Conservation (phyloP, 2,113 vertebrate species). For the Marmota flaviventris region DNA sequence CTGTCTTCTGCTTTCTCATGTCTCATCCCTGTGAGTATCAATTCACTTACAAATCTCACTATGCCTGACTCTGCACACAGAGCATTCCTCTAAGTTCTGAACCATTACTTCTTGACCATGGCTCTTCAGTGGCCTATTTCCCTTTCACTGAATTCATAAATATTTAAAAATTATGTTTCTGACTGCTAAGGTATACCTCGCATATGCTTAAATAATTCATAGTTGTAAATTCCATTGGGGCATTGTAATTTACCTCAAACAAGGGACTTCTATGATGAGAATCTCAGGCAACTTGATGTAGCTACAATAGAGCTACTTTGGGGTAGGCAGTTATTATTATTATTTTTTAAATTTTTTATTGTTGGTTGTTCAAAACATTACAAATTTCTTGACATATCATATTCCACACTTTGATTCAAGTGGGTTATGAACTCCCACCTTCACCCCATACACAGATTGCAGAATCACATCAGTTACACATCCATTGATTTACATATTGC, state of each 20-base stretch:
- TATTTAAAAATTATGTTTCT: slow-evolving; percentile 17
- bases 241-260: neutral
- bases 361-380: too few species aligned
- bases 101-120: neutral
- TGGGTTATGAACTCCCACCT: too few species aligned
- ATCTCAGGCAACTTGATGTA: neutral
- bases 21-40: neutral
- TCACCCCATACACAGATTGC: too few species aligned
- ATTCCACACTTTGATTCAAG: too few species aligned
- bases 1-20: neutral
- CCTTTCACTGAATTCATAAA: neutral
- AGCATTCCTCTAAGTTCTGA: neutral
- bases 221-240: neutral
- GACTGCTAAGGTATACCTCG: neutral
- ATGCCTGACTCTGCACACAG: neutral
- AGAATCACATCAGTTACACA: too few species aligned
- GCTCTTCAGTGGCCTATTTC: neutral
- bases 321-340: neutral
- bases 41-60: neutral
- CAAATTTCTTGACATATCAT: too few species aligned
- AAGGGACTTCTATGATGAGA: neutral
- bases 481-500: too few species aligned
- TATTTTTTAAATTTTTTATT: too few species aligned
- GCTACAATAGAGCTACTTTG: neutral
- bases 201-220: slow-evolving; percentile 24